phyloP scores from a whole-genome alignment of 2,888 invertebrate species.

The Syrphus vitripennis region DNA sequence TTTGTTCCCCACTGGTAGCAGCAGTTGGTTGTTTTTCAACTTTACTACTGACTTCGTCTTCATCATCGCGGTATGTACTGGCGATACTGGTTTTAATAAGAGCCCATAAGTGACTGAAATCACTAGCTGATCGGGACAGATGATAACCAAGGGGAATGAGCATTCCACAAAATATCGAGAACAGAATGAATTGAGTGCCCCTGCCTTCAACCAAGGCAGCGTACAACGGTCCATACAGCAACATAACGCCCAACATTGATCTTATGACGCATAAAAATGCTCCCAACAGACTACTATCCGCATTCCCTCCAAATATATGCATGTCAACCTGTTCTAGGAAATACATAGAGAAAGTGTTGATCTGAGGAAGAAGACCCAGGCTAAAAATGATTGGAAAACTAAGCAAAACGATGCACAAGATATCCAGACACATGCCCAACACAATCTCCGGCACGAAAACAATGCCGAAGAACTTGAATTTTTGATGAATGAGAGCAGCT shows the following conservation, averaged over 20 bases:
- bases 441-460: conserved; percentile 83
- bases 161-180: conserved; percentile 96
- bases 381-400: conserved; percentile 97
- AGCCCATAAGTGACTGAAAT: conserved; percentile 94
- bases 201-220: conserved; percentile 92
- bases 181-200: conserved; percentile 93
- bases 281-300: conserved; percentile 88
- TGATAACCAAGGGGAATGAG: conserved; percentile 95
- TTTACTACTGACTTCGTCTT: conserved; percentile 80
- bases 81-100: conserved; percentile 89
- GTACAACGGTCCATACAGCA: conserved; percentile 93
- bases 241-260: conserved; percentile 89
- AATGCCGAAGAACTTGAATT: conserved; percentile 77
- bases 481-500: conserved; percentile 59
- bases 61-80: conserved; percentile 88
- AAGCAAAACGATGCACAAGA: conserved; percentile 90
- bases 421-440: conserved; percentile 86
- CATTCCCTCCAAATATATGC: conserved; percentile 94
- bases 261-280: conserved; percentile 91
- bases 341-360: conserved; percentile 98
- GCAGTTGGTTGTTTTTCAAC: conserved; percentile 50
- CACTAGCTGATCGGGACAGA: conserved; percentile 94
- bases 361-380: conserved; percentile 96
- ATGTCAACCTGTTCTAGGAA: conserved; percentile 97
- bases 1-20: conserved; percentile 75